These are phyloP conservation scores for Agelas oroides DNA, from an alignment of 37 sponge, comb jelly and placozoan genomes.

Conservation along the genomic window DNA sequence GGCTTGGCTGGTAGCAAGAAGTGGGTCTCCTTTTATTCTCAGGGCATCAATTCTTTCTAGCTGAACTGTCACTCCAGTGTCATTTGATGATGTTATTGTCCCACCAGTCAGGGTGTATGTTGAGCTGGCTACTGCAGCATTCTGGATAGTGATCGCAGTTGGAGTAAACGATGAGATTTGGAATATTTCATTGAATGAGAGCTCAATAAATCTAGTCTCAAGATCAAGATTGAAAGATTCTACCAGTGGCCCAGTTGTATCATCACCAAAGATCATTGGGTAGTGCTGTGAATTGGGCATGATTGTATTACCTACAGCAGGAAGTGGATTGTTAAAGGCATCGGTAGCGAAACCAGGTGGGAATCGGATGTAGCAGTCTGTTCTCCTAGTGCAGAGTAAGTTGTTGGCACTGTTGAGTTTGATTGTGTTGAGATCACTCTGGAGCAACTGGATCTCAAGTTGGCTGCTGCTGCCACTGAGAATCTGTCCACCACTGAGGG, in stretches of 20 bases:
- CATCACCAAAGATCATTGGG: slow-evolving; percentile 59
- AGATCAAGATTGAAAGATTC: slow-evolving; percentile 78
- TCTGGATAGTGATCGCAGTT: slow-evolving; percentile 62
- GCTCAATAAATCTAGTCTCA: slow-evolving; percentile 56
- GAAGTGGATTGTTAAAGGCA: slow-evolving; percentile 72
- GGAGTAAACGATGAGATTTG: slow-evolving; percentile 23
- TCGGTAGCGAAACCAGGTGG: slow-evolving; percentile 64
- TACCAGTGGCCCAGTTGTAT: slow-evolving; percentile 79
- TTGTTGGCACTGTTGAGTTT: slow-evolving; percentile 63
- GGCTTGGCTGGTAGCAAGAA: slow-evolving; percentile 57
- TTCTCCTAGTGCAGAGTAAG: slow-evolving; percentile 61
- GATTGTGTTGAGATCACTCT: slow-evolving; percentile 75
- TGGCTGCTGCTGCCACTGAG: slow-evolving; percentile 71
- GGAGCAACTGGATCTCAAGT: slow-evolving; percentile 57
- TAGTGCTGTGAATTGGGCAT: slow-evolving; percentile 51
- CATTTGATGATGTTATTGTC: slow-evolving; percentile 18
- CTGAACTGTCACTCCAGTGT: slow-evolving; percentile 35
- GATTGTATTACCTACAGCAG: slow-evolving; percentile 62
- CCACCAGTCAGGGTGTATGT: slow-evolving; percentile 77
- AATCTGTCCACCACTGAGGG: slow-evolving; percentile 68
- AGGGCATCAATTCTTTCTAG: slow-evolving; percentile 49
- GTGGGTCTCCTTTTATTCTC: slow-evolving; percentile 64
- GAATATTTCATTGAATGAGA: slow-evolving; percentile 81
- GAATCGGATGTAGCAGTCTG: slow-evolving; percentile 83
- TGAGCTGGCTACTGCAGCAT: slow-evolving; percentile 46